These are phyloP conservation scores for Argyrosomus regius DNA, from an alignment of 2,797 vertebrate species.

Conservation along the genomic window DNA sequence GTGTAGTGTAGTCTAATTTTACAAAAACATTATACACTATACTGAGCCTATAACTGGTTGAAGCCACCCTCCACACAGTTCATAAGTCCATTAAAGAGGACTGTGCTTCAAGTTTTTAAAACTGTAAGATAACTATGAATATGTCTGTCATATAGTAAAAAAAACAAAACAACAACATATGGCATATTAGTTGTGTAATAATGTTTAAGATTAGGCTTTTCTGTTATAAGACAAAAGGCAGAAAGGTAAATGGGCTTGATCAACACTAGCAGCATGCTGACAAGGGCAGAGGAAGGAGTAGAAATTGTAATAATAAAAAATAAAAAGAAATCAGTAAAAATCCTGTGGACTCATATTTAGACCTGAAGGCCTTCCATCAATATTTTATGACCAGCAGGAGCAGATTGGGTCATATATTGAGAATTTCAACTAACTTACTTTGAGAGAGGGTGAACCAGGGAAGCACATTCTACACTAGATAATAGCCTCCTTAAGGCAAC, in stretches of 20 bases:
- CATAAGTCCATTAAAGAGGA: not conserved
- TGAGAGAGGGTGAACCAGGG: constrained; percentile 30
- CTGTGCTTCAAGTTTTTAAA: not conserved
- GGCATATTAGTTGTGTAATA: not conserved
- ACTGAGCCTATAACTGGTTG: too few species aligned
- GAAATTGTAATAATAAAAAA: constrained; percentile 33
- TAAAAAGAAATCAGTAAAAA: constrained; percentile 29
- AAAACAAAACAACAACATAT: not conserved
- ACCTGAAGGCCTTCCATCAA: constrained; percentile 68
- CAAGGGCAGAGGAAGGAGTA: constrained; percentile 16
- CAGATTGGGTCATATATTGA: constrained; percentile 55
- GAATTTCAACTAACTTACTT: constrained; percentile 47
- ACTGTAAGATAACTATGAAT: not conserved
- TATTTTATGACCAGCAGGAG: constrained; percentile 66
- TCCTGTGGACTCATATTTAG: constrained; percentile 46
- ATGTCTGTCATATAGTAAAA: not conserved
- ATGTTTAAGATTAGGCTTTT: not conserved
- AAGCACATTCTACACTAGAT: constrained; percentile 45
- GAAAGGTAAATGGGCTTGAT: not conserved
- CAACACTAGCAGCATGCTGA: constrained; percentile 6
- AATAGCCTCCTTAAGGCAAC: constrained; percentile 39
- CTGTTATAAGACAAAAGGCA: not conserved
- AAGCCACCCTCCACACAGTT: too few species aligned
- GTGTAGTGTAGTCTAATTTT: not conserved
- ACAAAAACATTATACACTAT: not conserved